phyloP scores from a whole-genome alignment of 2,888 invertebrate species.

The Agrotis puta region DNA sequence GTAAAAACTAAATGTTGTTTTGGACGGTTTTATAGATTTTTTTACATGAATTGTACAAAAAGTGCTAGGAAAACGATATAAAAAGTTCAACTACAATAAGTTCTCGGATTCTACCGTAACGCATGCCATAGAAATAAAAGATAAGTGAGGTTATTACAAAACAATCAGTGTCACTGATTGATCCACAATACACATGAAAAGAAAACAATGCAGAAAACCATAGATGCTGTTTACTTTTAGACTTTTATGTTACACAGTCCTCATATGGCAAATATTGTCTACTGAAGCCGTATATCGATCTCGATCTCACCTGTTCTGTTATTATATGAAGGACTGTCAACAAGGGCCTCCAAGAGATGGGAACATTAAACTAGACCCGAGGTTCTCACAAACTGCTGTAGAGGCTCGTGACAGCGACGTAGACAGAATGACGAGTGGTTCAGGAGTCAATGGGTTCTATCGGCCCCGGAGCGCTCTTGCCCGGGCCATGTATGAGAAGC shows the following conservation, averaged over 20 bases:
- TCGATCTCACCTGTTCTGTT: conserved; percentile 77
- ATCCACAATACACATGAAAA: conserved; percentile 43
- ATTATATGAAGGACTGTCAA: conserved; percentile 78
- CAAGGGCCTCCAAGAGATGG: conserved; percentile 73
- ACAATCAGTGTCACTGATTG: conserved; percentile 50
- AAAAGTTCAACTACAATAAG: conserved; percentile 25
- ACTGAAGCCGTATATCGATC: conserved; percentile 65
- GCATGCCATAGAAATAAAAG: conserved; percentile 35
- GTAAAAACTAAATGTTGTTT: conserved; percentile 70
- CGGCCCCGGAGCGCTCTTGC: conserved; percentile 94
- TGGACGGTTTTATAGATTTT: conserved; percentile 64
- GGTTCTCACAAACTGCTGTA: conserved; percentile 57
- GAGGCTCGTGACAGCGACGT: conserved; percentile 59
- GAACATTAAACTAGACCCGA: conserved; percentile 63
- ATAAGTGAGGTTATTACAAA: conserved; percentile 63
- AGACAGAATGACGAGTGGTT: conserved; percentile 78
- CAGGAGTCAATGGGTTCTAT: conserved; percentile 87
- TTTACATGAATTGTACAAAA: conserved; percentile 54
- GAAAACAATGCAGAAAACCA: conserved; percentile 56
- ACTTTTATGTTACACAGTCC: conserved; percentile 62
- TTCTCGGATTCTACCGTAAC: conserved; percentile 13
- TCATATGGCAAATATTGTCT: conserved; percentile 65
- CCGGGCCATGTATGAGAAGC: conserved; percentile 93
- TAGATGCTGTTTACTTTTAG: conserved; percentile 73
- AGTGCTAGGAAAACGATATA: conserved; percentile 55